Evolutionary conservation across 2,113 vertebrate genomes (phyloP).

Genomic region (Lasiurus borealis): DNA sequence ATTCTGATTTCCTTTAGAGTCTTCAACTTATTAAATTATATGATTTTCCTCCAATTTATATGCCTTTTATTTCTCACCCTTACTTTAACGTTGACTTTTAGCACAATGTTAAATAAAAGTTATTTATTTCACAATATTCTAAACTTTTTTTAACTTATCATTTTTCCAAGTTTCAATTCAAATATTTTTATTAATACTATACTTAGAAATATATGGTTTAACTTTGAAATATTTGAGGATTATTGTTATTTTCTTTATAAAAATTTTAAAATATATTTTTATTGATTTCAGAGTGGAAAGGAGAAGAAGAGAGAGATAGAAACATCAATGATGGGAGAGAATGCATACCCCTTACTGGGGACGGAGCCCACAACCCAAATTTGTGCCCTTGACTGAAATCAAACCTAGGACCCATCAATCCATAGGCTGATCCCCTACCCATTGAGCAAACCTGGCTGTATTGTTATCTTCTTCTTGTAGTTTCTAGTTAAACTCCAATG

Average conservation of each 20-base stretch:
- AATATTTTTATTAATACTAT: not conserved
- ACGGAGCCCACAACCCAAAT: too few species aligned
- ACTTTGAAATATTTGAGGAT: not conserved
- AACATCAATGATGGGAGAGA: too few species aligned
- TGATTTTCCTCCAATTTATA: not conserved
- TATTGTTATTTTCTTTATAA: not conserved
- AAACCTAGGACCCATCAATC: too few species aligned
- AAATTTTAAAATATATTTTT: too few species aligned
- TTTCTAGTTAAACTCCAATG: not conserved
- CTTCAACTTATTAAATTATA: not conserved
- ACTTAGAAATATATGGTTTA: not conserved
- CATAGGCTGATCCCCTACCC: too few species aligned
- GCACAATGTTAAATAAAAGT: not conserved
- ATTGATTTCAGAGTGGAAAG: too few species aligned
- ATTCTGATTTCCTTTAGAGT: conserved; percentile 2
- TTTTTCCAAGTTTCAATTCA: not conserved
- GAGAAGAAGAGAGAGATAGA: too few species aligned
- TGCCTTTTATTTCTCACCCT: not conserved
- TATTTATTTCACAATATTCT: not conserved
- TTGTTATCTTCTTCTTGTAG: not conserved
- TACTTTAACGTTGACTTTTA: not conserved
- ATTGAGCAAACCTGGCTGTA: too few species aligned
- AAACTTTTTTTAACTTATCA: not conserved
- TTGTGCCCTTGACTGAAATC: too few species aligned
- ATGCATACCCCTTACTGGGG: too few species aligned